These are phyloP conservation scores for Synanthedon formicaeformis DNA, from an alignment of 2,888 invertebrate species.

Conservation along the genomic window DNA sequence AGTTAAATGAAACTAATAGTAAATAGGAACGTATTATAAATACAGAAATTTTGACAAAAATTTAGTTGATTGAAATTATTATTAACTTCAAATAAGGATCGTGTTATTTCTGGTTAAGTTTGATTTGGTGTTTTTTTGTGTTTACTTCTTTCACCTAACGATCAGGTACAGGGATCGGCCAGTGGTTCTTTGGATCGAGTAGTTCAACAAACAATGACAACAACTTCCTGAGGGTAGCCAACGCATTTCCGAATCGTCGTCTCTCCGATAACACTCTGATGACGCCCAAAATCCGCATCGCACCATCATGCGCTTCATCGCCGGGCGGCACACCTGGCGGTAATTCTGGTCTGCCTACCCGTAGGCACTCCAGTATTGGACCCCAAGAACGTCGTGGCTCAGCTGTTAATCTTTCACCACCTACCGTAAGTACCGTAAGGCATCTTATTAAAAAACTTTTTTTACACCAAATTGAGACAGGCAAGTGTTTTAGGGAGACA, in stretches of 20 bases:
- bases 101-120: neutral
- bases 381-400: slow-evolving; percentile 89
- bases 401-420: slow-evolving; percentile 87
- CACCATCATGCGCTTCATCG: slow-evolving; percentile 89
- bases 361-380: slow-evolving; percentile 92
- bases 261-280: slow-evolving; percentile 92
- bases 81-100: too few relatives aligned
- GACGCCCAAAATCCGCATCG: slow-evolving; percentile 90
- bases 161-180: slow-evolving; percentile 71
- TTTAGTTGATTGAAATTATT: too few relatives aligned
- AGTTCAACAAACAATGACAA: slow-evolving; percentile 83
- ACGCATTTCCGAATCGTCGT: slow-evolving; percentile 85
- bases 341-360: slow-evolving; percentile 82
- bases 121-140: neutral
- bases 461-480: neutral
- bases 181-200: slow-evolving; percentile 88
- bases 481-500: neutral
- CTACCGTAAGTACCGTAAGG: slow-evolving; percentile 82
- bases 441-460: neutral
- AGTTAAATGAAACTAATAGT: too few relatives aligned
- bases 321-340: slow-evolving; percentile 79
- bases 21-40: too few relatives aligned
- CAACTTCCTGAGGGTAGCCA: slow-evolving; percentile 88
- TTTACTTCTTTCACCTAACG: neutral
- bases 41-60: too few relatives aligned